Base-by-base conservation (phyloP, 2,888 invertebrate genomes). In the Spodoptera picta region DNA sequence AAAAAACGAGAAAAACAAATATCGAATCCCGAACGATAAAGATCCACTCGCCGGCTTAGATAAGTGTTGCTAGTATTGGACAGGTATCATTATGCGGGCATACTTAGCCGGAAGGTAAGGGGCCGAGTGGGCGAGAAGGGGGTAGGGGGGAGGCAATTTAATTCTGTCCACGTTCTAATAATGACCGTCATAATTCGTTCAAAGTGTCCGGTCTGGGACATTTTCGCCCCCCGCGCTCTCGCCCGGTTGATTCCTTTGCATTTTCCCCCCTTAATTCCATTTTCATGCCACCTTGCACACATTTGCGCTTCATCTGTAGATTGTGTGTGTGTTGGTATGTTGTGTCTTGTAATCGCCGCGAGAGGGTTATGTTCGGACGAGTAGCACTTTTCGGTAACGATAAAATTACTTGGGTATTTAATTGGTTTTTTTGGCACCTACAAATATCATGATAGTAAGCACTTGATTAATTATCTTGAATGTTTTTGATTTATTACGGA, bases 111-210 rank as follows among this genome's bases (percentile, higher is more conserved):
- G 91, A 91, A 90, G 90, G 91, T 85, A 75, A 80, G 77, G 81
- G 82, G 81, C 80, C 80, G 79, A 60, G 65, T 75, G 80, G 73
- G 73, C 81, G 79, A 78, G 65, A 76, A 75, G 64, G 79, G 79
- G 83, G 79, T 73, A 69, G 74, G 83, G 87, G 90, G 93, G 94
- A 92, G 94, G 95, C 95, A 95, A 95, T 95, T 95, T 95, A 95
- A 95, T 95, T 95, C 95, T 95, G 95, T 95, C 95, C 95, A 95
- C 95, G 95, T 95, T 93, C 95, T 95, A 95, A 95, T 95, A 95
- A 95, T 95, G 95, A 95, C 95, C 94, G 94, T 95, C 95, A 95
- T 95, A 95, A 95, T 95, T 95, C 95, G 95, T 95, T 94, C 95
- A 95, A 95, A 95, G 95, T 95, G 95, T 95, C 95, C 95, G 95